Evolutionary conservation across 1,140 invertebrate species (phyloP).

Genomic region (Nymphalis io): DNA sequence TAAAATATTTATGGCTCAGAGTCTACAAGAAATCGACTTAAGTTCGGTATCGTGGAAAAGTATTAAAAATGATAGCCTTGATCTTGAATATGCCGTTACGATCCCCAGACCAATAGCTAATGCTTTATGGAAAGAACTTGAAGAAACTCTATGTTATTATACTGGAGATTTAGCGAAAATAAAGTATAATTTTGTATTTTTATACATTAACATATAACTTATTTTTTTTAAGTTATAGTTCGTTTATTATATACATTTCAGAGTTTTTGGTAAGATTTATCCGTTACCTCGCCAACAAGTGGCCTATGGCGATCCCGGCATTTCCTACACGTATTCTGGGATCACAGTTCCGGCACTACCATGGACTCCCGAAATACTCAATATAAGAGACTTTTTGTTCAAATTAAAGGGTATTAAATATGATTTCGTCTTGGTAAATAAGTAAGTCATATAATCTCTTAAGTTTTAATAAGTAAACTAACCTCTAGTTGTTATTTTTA

Average conservation of each 20-base stretch:
- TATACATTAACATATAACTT: background rate
- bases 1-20: constrained; percentile 45
- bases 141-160: constrained; percentile 82
- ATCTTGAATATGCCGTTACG: constrained; percentile 80
- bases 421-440: constrained; percentile 88
- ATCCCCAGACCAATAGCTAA: constrained; percentile 70
- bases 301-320: constrained; percentile 84
- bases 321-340: constrained; percentile 85
- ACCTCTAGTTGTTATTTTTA: background rate
- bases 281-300: constrained; percentile 86
- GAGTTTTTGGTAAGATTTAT: constrained; percentile 86
- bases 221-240: background rate
- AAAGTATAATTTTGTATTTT: constrained; percentile 43
- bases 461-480: background rate
- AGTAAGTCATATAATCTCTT: constrained; percentile 69
- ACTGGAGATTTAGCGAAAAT: constrained; percentile 82
- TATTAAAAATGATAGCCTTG: constrained; percentile 75
- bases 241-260: constrained; percentile 48
- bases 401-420: constrained; percentile 81
- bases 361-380: constrained; percentile 82
- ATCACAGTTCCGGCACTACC: constrained; percentile 83
- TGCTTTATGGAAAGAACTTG: constrained; percentile 76
- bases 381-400: constrained; percentile 80
- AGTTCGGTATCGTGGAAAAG: constrained; percentile 69
- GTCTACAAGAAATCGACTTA: constrained; percentile 49